Base-by-base conservation (phyloP, 2,888 invertebrate species). In the Hirtodrosophila histrioides region DNA sequence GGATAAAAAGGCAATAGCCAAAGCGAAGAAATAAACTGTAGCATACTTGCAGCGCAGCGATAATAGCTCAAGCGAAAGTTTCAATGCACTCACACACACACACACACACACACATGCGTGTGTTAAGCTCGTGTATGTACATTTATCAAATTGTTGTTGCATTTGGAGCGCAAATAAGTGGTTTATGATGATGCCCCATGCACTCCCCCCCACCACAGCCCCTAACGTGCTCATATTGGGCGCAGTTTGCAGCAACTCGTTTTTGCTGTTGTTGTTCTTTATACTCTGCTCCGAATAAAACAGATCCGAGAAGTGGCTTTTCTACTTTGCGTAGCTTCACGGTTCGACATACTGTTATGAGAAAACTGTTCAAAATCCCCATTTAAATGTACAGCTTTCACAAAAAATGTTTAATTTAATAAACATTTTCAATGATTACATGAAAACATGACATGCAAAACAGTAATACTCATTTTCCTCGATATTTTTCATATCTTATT, bases 81-180 rank as follows among this genome's bases (percentile, higher is more conserved):
- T 27, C 37, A 33, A 56, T 35, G 7, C 8, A 43, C 5, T 35
- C 17, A 43, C 12, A 41, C 48, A 63, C 33, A 39, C 39, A 54
- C 12, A 37, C 29, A 36, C n/a, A 49, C 12, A 45, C 36, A 37
- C 9, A 43, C 27, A 27, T 53, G 51, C 55, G 65, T 50, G 56
- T 51, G 48, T 7, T 45, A 78, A 69, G 53, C 39, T 75, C 63
- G 44, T 81, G 60, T 58, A 40, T 62, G 56, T 53, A 57, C 74
- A 80, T 82, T 72, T 86, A 82, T 82, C 84, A 81, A 86, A 74
- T 71, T 78, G 79, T 81, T 84, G 78, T 68, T 86, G 81, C 78
- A 84, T 84, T 86, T 82, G 78, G 81, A 86, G 86, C 86, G 86
- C 84, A 82, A 82, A 86, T 82, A 82, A 83, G 85, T 86, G 82